Base-by-base conservation (phyloP, 1,140 invertebrate species). In the Listronotus bonariensis region DNA sequence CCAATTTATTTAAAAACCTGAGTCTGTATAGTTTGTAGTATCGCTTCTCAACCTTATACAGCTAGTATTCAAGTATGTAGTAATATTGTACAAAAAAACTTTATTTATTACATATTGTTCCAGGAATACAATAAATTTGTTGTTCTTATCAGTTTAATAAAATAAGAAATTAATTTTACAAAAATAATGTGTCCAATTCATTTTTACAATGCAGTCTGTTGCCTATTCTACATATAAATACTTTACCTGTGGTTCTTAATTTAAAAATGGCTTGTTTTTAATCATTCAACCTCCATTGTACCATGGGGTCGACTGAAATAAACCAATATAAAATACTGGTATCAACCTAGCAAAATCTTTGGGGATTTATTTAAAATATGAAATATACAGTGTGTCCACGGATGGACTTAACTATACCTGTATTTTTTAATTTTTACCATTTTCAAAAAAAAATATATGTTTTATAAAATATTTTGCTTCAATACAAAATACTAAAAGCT, bases 31-130 rank as follows among this genome's bases (percentile, higher is more conserved):
- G 15, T 49, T 15, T 32, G 11, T 38, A 42, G 34, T 49, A 64
- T 75, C 74, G 72, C 74, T 75, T 75, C 72, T 71, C 72, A 70
- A 75, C 72, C 72, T 68, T 68, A 62, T 36, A 32, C 31, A 40
- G 31, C 38, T 18, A 20, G 18, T 1, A 26, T 26, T 26, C 18
- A 11, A 20, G 18, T 48, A 18, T 18, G 45, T 26, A 26, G 45
- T 26, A 48, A 34, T 26, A 42, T 46, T 56, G 43, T 61, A 70
- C 34, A 60, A 60, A 48, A 48, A 18, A 20, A 26, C 45, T 18
- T 9, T 42, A 38, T 38, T 5, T 38, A 6, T 41, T 15, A 51
- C 34, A 36, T 3, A 10, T 10, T 36, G 20, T 2, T 26, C n/a
- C 9, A 32, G 31, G 5, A n/a, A 31, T 26, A 51, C 48, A 51